Base-by-base conservation (phyloP, 2,797 vertebrate species). In the Coregonus suidteri region DNA sequence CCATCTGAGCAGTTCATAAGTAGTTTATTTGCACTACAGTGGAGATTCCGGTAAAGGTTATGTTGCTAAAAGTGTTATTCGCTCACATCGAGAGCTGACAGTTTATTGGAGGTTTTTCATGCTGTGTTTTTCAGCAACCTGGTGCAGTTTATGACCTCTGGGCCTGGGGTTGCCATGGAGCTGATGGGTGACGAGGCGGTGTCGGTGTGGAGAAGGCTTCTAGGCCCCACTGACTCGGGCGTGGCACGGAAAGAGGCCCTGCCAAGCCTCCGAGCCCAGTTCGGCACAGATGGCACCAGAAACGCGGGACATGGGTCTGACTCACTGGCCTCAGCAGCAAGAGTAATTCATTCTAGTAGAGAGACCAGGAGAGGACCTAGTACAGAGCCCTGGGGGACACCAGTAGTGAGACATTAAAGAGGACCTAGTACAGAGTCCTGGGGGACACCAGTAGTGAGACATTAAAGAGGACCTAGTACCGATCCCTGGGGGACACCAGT, bases 101-200 rank as follows among this genome's bases (percentile, higher is more conserved):
- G 2, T 20, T 59, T 20, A 59, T 18, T 20, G 5, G 53, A 56
- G 56, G 0, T 59, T 59, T 59, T n/a, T 37, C 18, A 59, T 20
- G n/a, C 52, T 64, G 6, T 51, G 20, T 62, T 7, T 64, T 88
- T 52, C 89, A 99, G 97, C 82, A 96, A 96, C 84, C 92, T 98
- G 87, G 90, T 98, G 82, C 94, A 96, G 88, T 96, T 96, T 89
- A 89, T 97, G 87, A 95, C 91, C 20, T 97, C 95, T 76, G 96
- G 95, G 31, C 96, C 97, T 0, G 74, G 96, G 84, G 92, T 99
- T 90, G 97, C 96, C 87, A 95, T 99, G 96, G 98, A 98, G 90
- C 92, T 98, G 86, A 94, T 97, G 90, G 96, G 95, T 82, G 96
- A 97, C 66, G 95, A 97, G 82, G 96, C 97, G 1, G 91, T 97